Conservation (phyloP, 2,888 invertebrate species). For the Helleia helle region DNA sequence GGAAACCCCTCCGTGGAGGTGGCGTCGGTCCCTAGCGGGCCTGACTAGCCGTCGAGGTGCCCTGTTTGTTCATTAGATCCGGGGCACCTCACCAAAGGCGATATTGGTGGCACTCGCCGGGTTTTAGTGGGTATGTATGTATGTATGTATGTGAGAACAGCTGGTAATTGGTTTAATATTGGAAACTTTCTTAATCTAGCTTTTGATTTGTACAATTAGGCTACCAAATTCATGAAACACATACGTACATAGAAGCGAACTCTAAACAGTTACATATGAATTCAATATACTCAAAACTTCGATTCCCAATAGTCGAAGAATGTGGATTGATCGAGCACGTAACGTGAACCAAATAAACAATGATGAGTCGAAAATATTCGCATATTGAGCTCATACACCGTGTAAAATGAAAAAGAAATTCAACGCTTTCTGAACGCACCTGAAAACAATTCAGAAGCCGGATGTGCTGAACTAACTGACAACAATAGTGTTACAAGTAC, state of each 20-base stretch:
- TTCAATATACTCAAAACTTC: neutral
- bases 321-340: neutral
- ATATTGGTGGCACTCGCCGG: too few species aligned
- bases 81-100: too few species aligned
- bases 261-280: neutral
- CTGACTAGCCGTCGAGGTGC: too few species aligned
- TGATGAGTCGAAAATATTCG: constrained; percentile 4
- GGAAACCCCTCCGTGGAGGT: too few species aligned
- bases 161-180: too few species aligned
- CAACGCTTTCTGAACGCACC: constrained; percentile 38
- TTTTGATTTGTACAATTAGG: too few species aligned
- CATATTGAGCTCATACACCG: constrained; percentile 31
- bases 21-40: too few species aligned
- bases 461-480: constrained; percentile 40
- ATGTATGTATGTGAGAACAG: too few species aligned
- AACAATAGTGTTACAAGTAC: constrained; percentile 41
- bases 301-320: neutral
- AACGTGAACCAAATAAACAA: constrained; percentile 5
- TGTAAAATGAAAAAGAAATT: constrained; percentile 35
- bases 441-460: constrained; percentile 50
- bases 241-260: neutral
- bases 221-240: too few species aligned
- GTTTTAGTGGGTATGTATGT: too few species aligned
- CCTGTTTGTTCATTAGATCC: too few species aligned
- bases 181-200: too few species aligned